Percentiles rank a stretch among this genome's conserved stretches.
phyloP scores from a whole-genome alignment of 2,888 invertebrate species.

The Mythimna loreyi region DNA sequence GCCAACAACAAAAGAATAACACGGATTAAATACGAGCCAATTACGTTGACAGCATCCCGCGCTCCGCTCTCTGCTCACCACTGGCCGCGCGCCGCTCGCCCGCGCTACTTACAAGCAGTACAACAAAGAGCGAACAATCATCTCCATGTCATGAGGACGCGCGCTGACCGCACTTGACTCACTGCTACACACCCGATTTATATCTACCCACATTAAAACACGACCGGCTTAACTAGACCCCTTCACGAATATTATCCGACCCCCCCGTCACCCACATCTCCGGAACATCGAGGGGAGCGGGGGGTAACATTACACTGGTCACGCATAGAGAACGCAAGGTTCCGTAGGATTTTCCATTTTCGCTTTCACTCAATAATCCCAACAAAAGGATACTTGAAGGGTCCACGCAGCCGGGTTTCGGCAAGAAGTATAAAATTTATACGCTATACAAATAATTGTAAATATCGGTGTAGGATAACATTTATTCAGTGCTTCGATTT shows the following conservation, averaged over 20 bases:
- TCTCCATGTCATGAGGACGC: conserved; percentile 63
- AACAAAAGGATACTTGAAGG: conserved; percentile 77
- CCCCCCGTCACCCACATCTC: neutral
- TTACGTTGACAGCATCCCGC: conserved; percentile 41
- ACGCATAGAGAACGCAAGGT: conserved; percentile 57
- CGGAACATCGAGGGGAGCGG: conserved; percentile 4
- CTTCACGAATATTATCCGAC: conserved; percentile 39
- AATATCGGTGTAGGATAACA: conserved; percentile 51
- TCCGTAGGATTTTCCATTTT: conserved; percentile 72
- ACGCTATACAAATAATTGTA: conserved; percentile 62
- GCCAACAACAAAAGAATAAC: conserved; percentile 37
- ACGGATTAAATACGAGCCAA: conserved; percentile 51
- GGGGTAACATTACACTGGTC: conserved; percentile 47
- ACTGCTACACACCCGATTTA: conserved; percentile 59
- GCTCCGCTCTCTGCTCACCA: neutral
- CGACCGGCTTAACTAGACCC: conserved; percentile 36
- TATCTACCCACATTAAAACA: conserved; percentile 56
- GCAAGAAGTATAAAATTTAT: conserved; percentile 68
- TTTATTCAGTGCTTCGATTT: conserved; percentile 47
- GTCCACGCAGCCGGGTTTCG: conserved; percentile 65
- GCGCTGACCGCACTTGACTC: conserved; percentile 69
- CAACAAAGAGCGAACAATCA: conserved; percentile 65
- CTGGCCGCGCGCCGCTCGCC: neutral
- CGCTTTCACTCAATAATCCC: conserved; percentile 78
- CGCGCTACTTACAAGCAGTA: conserved; percentile 62